Percentiles rank a stretch among this genome's conserved stretches.
These are phyloP conservation scores for Eriocheir sinensis DNA, from an alignment of 1,140 invertebrate genomes.

Conservation along the genomic window DNA sequence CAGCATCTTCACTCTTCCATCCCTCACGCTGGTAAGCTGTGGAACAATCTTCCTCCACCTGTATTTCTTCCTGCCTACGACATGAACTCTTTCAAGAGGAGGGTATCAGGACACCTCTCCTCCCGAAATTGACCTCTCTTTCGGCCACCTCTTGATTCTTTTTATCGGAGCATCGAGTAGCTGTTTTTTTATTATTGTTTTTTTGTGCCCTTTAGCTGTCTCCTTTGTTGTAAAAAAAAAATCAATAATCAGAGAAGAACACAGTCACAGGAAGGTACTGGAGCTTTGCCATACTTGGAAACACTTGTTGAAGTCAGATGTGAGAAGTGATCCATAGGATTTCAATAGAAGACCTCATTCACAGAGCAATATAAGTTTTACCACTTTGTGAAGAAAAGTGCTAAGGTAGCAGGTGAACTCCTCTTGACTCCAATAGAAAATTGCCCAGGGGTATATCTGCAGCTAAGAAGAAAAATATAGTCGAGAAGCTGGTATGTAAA, in stretches of 20 bases:
- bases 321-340: slow-evolving; percentile 52
- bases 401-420: slow-evolving; percentile 37
- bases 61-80: too few species aligned
- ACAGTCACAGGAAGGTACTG: slow-evolving; percentile 44
- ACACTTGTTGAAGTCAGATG: slow-evolving; percentile 51
- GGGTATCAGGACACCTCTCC: too few species aligned
- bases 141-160: too few species aligned
- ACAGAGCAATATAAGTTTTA: slow-evolving; percentile 25
- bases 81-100: too few species aligned
- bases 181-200: too few species aligned
- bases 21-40: too few species aligned
- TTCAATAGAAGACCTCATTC: slow-evolving; percentile 55
- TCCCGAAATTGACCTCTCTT: too few species aligned
- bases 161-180: too few species aligned
- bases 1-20: too few species aligned
- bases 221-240: too few species aligned
- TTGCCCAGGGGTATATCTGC: slow-evolving; percentile 52
- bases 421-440: slow-evolving; percentile 52
- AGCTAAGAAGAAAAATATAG: slow-evolving; percentile 47
- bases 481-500: slow-evolving; percentile 53
- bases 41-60: too few species aligned
- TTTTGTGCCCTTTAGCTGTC: too few species aligned
- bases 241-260: slow-evolving; percentile 60
- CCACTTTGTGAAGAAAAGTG: slow-evolving; percentile 55
- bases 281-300: slow-evolving; percentile 60